Percentiles rank a stretch among this genome's conserved stretches.
Conservation (phyloP, 2,113 vertebrate genomes). For the Sylvilagus bachmani region DNA sequence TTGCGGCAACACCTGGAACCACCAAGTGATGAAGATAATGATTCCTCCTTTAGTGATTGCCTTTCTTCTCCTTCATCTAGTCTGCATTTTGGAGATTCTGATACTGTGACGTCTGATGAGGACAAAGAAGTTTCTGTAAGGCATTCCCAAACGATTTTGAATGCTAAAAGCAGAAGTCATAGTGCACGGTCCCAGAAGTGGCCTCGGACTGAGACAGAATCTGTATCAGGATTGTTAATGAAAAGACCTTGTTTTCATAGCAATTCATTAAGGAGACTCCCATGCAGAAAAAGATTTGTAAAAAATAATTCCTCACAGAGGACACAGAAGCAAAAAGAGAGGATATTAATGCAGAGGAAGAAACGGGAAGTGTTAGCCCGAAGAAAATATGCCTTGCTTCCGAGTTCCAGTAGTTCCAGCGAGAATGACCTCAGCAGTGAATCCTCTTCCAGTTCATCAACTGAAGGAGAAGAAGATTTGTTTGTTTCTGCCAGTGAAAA, state of each 20-base stretch:
- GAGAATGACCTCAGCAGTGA: slow-evolving; percentile 95
- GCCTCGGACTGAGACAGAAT: slow-evolving; percentile 94
- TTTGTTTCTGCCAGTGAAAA: slow-evolving; percentile 95
- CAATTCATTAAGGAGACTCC: slow-evolving; percentile 89
- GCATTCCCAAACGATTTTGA: slow-evolving; percentile 89
- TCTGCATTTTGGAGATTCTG: slow-evolving; percentile 97
- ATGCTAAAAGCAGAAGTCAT: slow-evolving; percentile 91
- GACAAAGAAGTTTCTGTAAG: slow-evolving; percentile 90
- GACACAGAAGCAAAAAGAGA: slow-evolving; percentile 97
- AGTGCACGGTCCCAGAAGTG: slow-evolving; percentile 94
- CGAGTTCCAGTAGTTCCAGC: slow-evolving; percentile 98
- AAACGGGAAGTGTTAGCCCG: slow-evolving; percentile 96
- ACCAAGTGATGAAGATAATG: slow-evolving; percentile 94
- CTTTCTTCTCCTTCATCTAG: slow-evolving; percentile 98
- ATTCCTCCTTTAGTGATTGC: slow-evolving; percentile 98
- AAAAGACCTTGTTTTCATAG: slow-evolving; percentile 95
- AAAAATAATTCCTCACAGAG: slow-evolving; percentile 94
- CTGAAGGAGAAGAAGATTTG: slow-evolving; percentile 96
- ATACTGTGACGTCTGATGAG: slow-evolving; percentile 97
- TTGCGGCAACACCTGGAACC: slow-evolving; percentile 91
- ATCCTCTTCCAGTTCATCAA: slow-evolving; percentile 95
- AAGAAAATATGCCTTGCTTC: slow-evolving; percentile 95
- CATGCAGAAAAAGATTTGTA: slow-evolving; percentile 95
- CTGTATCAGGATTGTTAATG: slow-evolving; percentile 91
- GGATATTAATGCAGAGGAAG: slow-evolving; percentile 96